Percentiles rank a stretch among this genome's conserved stretches.
Conservation (phyloP, 2,888 invertebrate genomes). For the Ochropleura leucogaster region DNA sequence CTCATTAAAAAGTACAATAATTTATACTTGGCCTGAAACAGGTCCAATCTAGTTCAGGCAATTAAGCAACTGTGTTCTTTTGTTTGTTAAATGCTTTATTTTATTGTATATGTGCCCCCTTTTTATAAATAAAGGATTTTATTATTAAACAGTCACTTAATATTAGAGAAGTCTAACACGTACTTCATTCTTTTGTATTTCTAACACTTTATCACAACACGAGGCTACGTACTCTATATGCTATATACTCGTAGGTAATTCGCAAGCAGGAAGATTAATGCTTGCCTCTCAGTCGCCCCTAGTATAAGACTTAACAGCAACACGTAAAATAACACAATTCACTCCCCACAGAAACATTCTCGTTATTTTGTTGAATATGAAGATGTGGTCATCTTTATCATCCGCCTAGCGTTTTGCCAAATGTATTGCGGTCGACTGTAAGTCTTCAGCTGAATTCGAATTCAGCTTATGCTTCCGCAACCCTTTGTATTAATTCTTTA, state of each 20-base stretch:
- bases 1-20: neutral
- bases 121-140: no score
- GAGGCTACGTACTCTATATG: neutral
- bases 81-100: no score
- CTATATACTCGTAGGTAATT: neutral
- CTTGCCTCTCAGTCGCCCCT: neutral
- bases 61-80: no score
- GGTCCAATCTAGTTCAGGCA: no score
- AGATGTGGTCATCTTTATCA: no score
- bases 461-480: no score
- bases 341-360: neutral
- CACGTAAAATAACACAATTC: neutral
- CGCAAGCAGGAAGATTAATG: constrained; percentile 1
- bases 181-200: neutral
- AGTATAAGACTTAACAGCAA: neutral
- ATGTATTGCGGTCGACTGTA: no score
- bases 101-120: no score
- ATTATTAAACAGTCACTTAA: neutral
- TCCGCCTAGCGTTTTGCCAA: no score
- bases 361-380: neutral
- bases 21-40: neutral
- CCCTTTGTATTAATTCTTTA: no score
- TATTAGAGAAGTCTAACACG: neutral
- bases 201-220: neutral
- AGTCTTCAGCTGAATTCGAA: no score